These are phyloP conservation scores for Aphaenogaster rudis DNA, from an alignment of 1,140 invertebrate genomes.

Conservation along the genomic window DNA sequence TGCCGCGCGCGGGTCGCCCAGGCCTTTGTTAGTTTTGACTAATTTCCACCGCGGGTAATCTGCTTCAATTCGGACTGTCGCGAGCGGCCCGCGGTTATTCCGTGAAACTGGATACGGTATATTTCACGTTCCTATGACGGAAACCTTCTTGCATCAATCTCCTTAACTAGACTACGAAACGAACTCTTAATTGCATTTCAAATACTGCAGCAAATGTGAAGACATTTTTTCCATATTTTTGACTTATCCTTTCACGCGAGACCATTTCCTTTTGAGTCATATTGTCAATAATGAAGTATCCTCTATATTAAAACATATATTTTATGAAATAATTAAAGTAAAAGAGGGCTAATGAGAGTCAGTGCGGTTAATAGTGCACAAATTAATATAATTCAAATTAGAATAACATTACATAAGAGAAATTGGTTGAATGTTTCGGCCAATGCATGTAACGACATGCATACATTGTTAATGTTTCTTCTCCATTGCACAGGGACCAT, in stretches of 20 bases:
- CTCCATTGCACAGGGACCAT: too few species aligned
- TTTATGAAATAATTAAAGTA: too few species aligned
- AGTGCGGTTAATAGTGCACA: too few species aligned
- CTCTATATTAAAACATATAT: not conserved
- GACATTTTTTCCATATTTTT: not conserved
- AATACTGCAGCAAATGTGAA: not conserved
- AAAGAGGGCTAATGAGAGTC: too few species aligned
- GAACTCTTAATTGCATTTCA: not conserved
- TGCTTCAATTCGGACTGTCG: constrained; percentile 74
- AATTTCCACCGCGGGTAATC: constrained; percentile 82
- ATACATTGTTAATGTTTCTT: too few species aligned
- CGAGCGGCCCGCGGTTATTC: not conserved
- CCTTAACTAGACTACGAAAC: not conserved
- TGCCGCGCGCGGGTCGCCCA: constrained; percentile 64
- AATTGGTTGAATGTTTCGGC: too few species aligned
- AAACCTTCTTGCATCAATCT: not conserved
- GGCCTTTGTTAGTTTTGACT: constrained; percentile 85
- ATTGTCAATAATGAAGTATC: not conserved
- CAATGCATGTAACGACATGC: too few species aligned
- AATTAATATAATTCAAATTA: too few species aligned
- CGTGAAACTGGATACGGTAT: constrained; percentile 48
- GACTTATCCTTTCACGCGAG: not conserved
- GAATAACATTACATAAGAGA: too few species aligned
- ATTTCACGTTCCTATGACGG: not conserved
- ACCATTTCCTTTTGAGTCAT: not conserved